Percentiles rank a stretch among this genome's conserved stretches.
Conservation (phyloP, 2,113 vertebrate genomes). For the Scopus umbretta region DNA sequence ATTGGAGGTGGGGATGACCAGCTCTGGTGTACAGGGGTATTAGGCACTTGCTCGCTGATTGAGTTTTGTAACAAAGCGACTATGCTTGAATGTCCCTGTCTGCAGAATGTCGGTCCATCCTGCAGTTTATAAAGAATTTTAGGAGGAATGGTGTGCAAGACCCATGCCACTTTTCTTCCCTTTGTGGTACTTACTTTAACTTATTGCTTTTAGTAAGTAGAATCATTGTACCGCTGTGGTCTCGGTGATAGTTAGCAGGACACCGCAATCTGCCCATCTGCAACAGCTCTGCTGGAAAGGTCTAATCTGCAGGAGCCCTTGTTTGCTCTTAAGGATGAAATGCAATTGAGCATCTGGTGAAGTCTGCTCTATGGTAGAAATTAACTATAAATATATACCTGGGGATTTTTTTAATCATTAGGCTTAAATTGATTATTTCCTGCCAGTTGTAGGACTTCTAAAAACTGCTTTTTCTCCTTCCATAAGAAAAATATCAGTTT, state of each 20-base stretch:
- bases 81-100: fast-evolving
- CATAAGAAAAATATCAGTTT: background rate
- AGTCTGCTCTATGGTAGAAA: background rate
- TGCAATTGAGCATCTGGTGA: constrained; percentile 30
- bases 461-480: background rate
- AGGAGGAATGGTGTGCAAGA: background rate
- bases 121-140: background rate
- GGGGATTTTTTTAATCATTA: constrained; percentile 15
- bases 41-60: background rate
- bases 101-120: background rate
- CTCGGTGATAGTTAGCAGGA: background rate
- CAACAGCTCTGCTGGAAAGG: constrained; percentile 4
- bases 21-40: background rate
- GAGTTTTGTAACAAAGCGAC: background rate
- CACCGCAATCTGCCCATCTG: background rate
- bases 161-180: background rate
- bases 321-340: constrained; percentile 25
- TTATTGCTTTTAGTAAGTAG: background rate
- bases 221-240: background rate
- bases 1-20: background rate
- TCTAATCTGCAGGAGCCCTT: constrained; percentile 20
- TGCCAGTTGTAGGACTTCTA: background rate
- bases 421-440: background rate
- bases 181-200: background rate
- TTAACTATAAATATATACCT: background rate